Evolutionary conservation across 2,797 vertebrate genomes (phyloP).

Genomic region (Poeciliopsis turneri): DNA sequence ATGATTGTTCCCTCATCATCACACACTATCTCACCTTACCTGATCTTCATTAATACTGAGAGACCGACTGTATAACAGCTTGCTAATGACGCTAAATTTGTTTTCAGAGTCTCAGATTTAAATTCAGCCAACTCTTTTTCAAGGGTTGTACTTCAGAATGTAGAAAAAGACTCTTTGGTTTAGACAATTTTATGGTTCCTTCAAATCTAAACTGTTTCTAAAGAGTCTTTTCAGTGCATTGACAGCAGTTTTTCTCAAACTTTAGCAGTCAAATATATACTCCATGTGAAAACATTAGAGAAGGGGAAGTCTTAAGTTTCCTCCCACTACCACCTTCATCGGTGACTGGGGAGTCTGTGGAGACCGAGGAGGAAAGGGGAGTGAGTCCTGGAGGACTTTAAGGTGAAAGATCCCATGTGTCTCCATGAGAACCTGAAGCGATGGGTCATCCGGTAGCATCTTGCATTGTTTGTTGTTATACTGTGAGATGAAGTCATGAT

Average conservation of each 20-base stretch:
- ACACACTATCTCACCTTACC: slow-evolving; percentile 51
- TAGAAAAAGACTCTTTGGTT: background rate
- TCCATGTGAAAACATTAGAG: background rate
- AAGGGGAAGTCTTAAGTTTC: background rate
- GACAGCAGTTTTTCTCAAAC: background rate
- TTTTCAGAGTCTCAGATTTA: background rate
- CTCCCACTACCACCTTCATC: slow-evolving; percentile 14
- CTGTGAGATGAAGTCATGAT: slow-evolving; percentile 65
- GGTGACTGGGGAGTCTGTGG: slow-evolving; percentile 23
- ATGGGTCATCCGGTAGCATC: slow-evolving; percentile 47
- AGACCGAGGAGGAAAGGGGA: slow-evolving; percentile 21
- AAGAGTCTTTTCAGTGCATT: background rate
- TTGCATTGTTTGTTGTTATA: slow-evolving; percentile 62
- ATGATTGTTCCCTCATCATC: too few species aligned
- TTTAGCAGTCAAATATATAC: background rate
- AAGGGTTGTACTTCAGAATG: background rate
- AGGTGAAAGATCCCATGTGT: slow-evolving; percentile 27
- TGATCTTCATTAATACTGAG: slow-evolving; percentile 61
- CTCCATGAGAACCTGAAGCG: slow-evolving; percentile 36
- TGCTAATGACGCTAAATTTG: background rate
- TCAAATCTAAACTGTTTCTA: too few species aligned
- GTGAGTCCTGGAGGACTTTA: slow-evolving; percentile 33
- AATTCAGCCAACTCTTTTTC: background rate
- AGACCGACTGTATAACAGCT: slow-evolving; percentile 5
- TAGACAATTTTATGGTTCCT: background rate